Evolutionary conservation across 2,797 vertebrate species (phyloP).

Genomic region (Aphelocoma californica): DNA sequence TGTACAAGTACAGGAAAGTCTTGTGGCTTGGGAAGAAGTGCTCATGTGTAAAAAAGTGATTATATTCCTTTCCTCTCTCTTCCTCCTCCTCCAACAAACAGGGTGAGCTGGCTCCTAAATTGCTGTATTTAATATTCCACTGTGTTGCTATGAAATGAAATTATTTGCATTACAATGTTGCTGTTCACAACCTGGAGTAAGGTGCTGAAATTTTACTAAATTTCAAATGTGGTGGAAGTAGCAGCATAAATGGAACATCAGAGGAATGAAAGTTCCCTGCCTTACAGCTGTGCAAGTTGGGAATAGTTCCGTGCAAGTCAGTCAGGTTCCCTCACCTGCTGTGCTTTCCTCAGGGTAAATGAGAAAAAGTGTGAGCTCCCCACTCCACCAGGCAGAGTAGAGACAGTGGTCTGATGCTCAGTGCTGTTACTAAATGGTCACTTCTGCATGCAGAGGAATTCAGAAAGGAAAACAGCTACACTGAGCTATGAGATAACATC

Average conservation of each 20-base stretch:
- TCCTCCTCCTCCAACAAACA: not conserved
- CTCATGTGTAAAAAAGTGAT: not conserved
- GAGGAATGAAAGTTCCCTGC: not conserved
- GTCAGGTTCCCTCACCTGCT: not conserved
- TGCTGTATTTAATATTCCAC: not conserved
- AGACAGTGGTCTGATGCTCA: not conserved
- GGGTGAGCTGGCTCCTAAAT: not conserved
- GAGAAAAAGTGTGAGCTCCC: not conserved
- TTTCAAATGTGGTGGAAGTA: not conserved
- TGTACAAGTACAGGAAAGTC: not conserved
- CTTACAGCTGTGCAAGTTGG: not conserved
- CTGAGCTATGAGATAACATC: not conserved
- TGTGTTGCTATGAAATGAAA: not conserved
- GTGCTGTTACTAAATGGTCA: not conserved
- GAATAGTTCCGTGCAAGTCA: not conserved
- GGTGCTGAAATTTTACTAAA: not conserved
- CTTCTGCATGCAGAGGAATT: not conserved
- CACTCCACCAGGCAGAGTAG: not conserved
- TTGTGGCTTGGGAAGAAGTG: not conserved
- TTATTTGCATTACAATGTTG: not conserved
- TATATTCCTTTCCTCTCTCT: not conserved
- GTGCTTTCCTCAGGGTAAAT: not conserved
- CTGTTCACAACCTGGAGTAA: not conserved
- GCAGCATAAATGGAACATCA: not conserved
- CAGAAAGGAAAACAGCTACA: not conserved